phyloP scores from a whole-genome alignment of 2,888 invertebrate genomes.

The Ctena decussata region DNA sequence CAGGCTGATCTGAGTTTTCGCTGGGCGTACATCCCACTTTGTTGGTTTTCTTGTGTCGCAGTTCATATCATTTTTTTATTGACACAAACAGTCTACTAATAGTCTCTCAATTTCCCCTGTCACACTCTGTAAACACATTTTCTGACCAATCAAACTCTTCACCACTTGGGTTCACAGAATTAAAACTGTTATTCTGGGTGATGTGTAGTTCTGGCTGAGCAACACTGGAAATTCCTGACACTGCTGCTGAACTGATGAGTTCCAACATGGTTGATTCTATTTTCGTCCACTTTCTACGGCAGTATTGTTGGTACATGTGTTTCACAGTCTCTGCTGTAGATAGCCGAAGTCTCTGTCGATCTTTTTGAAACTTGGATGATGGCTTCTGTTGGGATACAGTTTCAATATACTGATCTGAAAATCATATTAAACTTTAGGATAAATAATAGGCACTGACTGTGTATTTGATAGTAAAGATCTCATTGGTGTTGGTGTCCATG shows the following conservation, averaged over 20 bases:
- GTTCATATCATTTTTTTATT: too few species aligned
- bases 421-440: too few species aligned
- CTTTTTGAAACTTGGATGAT: neutral
- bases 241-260: neutral
- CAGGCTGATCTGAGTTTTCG: too few species aligned
- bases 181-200: neutral
- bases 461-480: too few species aligned
- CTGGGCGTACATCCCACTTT: too few species aligned
- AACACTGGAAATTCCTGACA: neutral
- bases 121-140: neutral
- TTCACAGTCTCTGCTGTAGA: slow-evolving; percentile 26
- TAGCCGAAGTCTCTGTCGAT: neutral
- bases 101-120: neutral
- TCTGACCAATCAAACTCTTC: neutral
- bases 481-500: too few species aligned
- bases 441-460: too few species aligned
- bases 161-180: neutral
- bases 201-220: neutral
- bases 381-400: neutral
- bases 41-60: too few species aligned
- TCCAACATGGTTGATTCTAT: neutral
- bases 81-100: too few species aligned
- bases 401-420: neutral
- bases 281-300: slow-evolving; percentile 9
- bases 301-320: slow-evolving; percentile 32